Percentiles rank a stretch among this genome's conserved stretches.
These are phyloP conservation scores for Aurelia sp. DNA, from an alignment of 30 jellyfish, hydroid and myxozoan genomes.

Conservation along the genomic window DNA sequence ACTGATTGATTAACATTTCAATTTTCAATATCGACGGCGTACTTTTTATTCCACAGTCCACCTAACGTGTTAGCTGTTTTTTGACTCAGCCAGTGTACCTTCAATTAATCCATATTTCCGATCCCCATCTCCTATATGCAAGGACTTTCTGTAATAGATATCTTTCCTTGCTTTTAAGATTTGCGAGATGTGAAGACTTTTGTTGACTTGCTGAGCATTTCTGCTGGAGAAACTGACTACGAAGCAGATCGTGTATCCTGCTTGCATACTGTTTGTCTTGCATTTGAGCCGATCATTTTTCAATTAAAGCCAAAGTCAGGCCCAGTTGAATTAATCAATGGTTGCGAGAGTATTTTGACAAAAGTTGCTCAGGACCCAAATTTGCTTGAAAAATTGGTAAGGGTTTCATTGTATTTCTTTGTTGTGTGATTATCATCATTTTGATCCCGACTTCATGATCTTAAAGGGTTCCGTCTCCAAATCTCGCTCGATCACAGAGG, in stretches of 20 bases:
- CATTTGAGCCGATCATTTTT: constrained; percentile 69
- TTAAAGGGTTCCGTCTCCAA: too few relatives aligned
- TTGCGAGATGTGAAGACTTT: constrained; percentile 80
- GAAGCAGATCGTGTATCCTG: constrained; percentile 79
- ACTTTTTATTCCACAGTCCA: too few relatives aligned
- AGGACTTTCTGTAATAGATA: too few relatives aligned
- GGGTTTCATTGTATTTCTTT: background rate
- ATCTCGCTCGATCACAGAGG: too few relatives aligned
- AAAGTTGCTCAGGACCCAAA: constrained; percentile 26
- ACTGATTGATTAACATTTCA: too few relatives aligned
- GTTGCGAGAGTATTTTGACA: constrained; percentile 38
- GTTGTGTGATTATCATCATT: too few relatives aligned
- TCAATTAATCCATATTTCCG: too few relatives aligned
- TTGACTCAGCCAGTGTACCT: too few relatives aligned
- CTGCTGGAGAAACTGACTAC: constrained; percentile 88
- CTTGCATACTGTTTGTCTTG: constrained; percentile 76
- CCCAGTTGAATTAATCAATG: constrained; percentile 46
- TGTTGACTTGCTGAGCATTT: constrained; percentile 80
- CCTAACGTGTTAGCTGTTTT: too few relatives aligned
- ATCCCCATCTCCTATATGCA: too few relatives aligned
- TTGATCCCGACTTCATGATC: too few relatives aligned
- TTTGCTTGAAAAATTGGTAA: constrained; percentile 64
- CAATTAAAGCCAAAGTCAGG: constrained; percentile 50
- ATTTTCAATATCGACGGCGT: too few relatives aligned
- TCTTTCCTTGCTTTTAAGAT: constrained; percentile 11